These are phyloP conservation scores for Harpegnathos saltator DNA, from an alignment of 1,140 invertebrate genomes.

Conservation along the genomic window DNA sequence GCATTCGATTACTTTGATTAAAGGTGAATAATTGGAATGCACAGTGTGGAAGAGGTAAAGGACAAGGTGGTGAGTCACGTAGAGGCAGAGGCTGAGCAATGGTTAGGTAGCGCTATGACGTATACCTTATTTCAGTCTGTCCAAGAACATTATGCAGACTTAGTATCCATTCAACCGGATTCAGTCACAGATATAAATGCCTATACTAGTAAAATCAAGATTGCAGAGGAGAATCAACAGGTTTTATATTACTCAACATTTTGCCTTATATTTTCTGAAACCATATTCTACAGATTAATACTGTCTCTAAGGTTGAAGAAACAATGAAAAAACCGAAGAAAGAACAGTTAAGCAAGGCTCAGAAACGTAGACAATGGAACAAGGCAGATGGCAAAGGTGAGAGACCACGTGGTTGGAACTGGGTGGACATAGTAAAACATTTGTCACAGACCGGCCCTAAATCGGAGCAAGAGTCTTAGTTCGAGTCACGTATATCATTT, in stretches of 20 bases:
- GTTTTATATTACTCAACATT: conserved; percentile 49
- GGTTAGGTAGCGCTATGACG: conserved; percentile 96
- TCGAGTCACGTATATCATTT: conserved; percentile 74
- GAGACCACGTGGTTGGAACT: conserved; percentile 95
- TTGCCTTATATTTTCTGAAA: background rate
- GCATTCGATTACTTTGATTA: conserved; percentile 67
- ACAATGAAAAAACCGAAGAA: conserved; percentile 89
- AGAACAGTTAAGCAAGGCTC: conserved; percentile 95
- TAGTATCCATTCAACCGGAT: conserved; percentile 91
- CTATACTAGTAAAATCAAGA: conserved; percentile 77
- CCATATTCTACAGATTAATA: background rate
- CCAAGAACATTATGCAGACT: conserved; percentile 92
- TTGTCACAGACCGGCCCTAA: conserved; percentile 93
- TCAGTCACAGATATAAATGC: conserved; percentile 76
- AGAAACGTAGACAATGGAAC: conserved; percentile 96
- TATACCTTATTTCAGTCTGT: conserved; percentile 97
- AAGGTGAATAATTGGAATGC: conserved; percentile 76
- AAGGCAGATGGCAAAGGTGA: conserved; percentile 93
- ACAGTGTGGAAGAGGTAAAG: conserved; percentile 91
- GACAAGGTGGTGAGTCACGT: conserved; percentile 89
- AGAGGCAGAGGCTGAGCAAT: conserved; percentile 91
- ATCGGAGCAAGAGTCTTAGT: conserved; percentile 82
- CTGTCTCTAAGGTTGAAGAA: conserved; percentile 76
- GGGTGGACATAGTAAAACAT: conserved; percentile 98
- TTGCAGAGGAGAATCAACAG: conserved; percentile 73